phyloP scores from a whole-genome alignment of 2,797 vertebrate species.

The Coregonus suidteri region DNA sequence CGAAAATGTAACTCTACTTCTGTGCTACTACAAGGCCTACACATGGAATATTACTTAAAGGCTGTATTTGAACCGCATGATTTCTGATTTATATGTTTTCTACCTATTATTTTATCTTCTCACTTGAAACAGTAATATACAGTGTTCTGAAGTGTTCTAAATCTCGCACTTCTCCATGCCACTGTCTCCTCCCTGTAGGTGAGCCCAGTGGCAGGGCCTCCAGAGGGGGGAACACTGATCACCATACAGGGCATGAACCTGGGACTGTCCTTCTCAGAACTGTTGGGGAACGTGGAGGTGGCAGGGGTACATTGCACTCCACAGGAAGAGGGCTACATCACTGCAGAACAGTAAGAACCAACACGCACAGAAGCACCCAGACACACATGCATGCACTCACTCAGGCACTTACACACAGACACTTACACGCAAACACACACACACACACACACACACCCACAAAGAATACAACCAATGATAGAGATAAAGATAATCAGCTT shows the following conservation, averaged over 20 bases:
- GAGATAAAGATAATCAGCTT: too few relatives aligned
- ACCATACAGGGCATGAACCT: slow-evolving; percentile 93
- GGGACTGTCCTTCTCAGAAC: slow-evolving; percentile 91
- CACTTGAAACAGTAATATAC: neutral
- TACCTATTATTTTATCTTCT: slow-evolving; percentile 51
- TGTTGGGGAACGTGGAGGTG: slow-evolving; percentile 88
- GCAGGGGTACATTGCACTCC: slow-evolving; percentile 88
- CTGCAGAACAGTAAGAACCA: slow-evolving; percentile 90
- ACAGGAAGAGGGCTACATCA: slow-evolving; percentile 84
- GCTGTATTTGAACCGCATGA: slow-evolving; percentile 34
- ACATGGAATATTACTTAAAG: slow-evolving; percentile 37
- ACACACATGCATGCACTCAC: slow-evolving; percentile 22
- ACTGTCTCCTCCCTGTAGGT: slow-evolving; percentile 71
- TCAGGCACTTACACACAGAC: neutral
- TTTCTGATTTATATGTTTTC: too few relatives aligned
- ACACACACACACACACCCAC: slow-evolving; percentile 1
- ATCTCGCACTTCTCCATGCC: neutral
- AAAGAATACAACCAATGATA: neutral
- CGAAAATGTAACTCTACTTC: slow-evolving; percentile 20
- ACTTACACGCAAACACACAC: slow-evolving; percentile 13
- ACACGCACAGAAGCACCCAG: slow-evolving; percentile 18
- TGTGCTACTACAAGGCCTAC: neutral
- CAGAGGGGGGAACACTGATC: slow-evolving; percentile 90
- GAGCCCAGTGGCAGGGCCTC: slow-evolving; percentile 87
- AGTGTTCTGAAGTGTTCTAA: too few relatives aligned